These are phyloP conservation scores for Danaus melanippus DNA, from an alignment of 1,140 invertebrate species.

Conservation along the genomic window DNA sequence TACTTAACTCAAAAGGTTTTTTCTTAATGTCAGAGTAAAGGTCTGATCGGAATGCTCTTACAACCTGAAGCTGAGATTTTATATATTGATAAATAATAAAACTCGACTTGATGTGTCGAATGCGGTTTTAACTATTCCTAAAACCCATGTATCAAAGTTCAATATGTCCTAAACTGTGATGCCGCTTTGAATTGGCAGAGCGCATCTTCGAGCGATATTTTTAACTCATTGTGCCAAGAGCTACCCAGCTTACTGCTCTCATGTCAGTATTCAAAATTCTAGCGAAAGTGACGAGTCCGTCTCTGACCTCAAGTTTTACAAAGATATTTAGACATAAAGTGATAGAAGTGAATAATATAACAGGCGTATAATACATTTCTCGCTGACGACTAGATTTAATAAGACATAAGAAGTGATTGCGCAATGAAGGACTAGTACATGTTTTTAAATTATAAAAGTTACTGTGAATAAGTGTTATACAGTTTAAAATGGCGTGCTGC, in stretches of 20 bases:
- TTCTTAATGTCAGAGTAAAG: constrained; percentile 26
- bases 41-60: constrained; percentile 28
- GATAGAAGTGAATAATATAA: constrained; percentile 14
- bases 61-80: constrained; percentile 15
- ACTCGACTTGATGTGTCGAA: constrained; percentile 11
- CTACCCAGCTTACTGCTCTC: constrained; percentile 52
- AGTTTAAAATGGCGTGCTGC: constrained; percentile 74
- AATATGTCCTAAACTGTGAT: constrained; percentile 50
- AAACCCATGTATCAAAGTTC: constrained; percentile 55
- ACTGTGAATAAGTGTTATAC: constrained; percentile 36
- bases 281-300: constrained; percentile 54
- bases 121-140: constrained; percentile 22
- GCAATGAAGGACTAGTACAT: constrained; percentile 35
- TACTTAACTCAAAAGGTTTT: constrained; percentile 11
- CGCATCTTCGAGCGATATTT: constrained; percentile 69
- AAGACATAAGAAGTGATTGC: constrained; percentile 18
- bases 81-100: constrained; percentile 7
- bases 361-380: too few species aligned
- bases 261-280: constrained; percentile 47
- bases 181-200: constrained; percentile 59
- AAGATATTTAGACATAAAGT: constrained; percentile 10
- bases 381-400: too few species aligned
- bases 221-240: constrained; percentile 69
- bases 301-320: constrained; percentile 15
- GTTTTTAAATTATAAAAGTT: constrained; percentile 26